Percentiles rank a stretch among this genome's conserved stretches.
These are phyloP conservation scores for Paragorgia papillata DNA, from an alignment of 92 coral and sea anemone genomes.

Conservation along the genomic window DNA sequence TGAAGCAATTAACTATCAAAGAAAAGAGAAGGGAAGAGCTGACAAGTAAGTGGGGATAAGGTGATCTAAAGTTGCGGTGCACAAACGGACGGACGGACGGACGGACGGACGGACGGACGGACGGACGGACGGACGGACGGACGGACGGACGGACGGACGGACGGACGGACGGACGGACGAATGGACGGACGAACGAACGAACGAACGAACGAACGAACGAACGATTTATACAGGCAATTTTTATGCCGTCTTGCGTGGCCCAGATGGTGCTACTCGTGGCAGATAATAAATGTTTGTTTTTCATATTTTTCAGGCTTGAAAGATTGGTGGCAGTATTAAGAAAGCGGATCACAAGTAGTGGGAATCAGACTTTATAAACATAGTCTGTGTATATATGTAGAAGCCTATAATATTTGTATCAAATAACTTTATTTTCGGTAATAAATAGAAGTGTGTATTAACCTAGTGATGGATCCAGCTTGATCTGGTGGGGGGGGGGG, in stretches of 20 bases:
- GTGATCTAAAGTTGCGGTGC: not conserved
- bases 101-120: too few species aligned
- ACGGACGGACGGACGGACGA: too few species aligned
- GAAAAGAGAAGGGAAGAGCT: slow-evolving; percentile 86
- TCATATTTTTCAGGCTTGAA: slow-evolving; percentile 69
- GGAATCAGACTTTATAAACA: slow-evolving; percentile 39
- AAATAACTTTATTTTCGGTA: slow-evolving; percentile 5
- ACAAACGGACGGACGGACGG: too few species aligned
- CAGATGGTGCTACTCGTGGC: not conserved
- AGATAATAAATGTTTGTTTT: not conserved
- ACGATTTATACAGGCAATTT: too few species aligned
- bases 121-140: too few species aligned
- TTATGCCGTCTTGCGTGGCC: too few species aligned
- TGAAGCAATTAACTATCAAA: slow-evolving; percentile 72
- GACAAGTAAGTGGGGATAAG: slow-evolving; percentile 74
- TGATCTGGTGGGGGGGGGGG: too few species aligned
- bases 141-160: too few species aligned
- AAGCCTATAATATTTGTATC: slow-evolving; percentile 30
- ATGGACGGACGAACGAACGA: too few species aligned
- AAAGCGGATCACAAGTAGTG: slow-evolving; percentile 82
- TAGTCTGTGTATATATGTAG: not conserved
- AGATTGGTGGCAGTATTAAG: slow-evolving; percentile 89
- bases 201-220: too few species aligned
- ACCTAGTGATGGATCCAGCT: too few species aligned
- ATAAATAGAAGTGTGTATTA: not conserved